Percentiles rank a stretch among this genome's conserved stretches.
Conservation (phyloP, 2,888 invertebrate genomes). For the Tiliacea aurago region DNA sequence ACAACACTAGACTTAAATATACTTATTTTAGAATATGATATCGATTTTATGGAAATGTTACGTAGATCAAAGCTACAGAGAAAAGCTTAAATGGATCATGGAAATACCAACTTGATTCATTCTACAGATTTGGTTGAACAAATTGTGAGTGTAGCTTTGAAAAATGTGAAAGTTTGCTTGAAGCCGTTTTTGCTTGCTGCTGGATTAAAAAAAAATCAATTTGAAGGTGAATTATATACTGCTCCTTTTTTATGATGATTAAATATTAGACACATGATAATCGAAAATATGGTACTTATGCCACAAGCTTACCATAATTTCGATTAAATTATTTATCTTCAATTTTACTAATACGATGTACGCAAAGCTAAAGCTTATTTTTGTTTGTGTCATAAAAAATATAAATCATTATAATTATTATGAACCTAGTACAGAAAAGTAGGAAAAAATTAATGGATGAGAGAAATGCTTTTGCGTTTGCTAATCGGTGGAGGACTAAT, state of each 20-base stretch:
- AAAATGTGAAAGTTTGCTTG: neutral
- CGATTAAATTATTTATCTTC: neutral
- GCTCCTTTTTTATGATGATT: neutral
- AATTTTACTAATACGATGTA: neutral
- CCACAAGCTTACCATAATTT: neutral
- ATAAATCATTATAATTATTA: neutral
- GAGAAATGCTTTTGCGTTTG: neutral
- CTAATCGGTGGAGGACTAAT: neutral
- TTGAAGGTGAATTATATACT: neutral
- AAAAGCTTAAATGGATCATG: neutral
- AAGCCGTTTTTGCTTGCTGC: neutral
- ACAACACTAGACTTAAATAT: neutral
- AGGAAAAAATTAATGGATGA: neutral
- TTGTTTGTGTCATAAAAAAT: neutral
- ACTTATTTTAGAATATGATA: conserved; percentile 9
- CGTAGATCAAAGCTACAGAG: conserved; percentile 8
- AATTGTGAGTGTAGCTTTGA: conserved; percentile 8
- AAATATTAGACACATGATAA: no score
- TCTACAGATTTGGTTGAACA: neutral
- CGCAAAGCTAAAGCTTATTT: neutral
- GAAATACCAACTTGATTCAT: neutral
- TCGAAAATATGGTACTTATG: no score
- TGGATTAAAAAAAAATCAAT: neutral
- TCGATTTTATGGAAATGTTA: conserved; percentile 22
- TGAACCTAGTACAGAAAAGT: no score